Base-by-base conservation (phyloP, 2,888 invertebrate genomes). In the Chrysolina oricalcia region DNA sequence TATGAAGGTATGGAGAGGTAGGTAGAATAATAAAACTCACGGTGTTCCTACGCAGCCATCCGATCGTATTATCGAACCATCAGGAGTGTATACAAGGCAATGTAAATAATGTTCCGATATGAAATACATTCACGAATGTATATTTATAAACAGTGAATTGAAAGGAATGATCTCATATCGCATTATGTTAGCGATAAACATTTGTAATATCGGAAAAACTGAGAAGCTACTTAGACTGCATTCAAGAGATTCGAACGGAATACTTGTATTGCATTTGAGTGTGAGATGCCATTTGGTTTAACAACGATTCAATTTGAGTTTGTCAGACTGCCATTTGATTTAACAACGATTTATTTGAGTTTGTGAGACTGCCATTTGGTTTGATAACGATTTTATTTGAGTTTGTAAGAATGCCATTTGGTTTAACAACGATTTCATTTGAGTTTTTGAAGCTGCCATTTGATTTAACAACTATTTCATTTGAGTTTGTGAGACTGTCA, bases 1-100 rank as follows among this genome's bases (percentile, higher is more conserved):
- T 59, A 59, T n/a, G 59, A 59, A 59, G 27, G 59, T 59, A 27
- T 15, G 10, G 35, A 53, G 59, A 59, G 59, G 70, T 71, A 71
- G 70, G 70, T 71, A 71, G 53, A 35, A 71, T 48, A 71, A 71
- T 71, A 71, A 71, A 64, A 64, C 70, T 50, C 48, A 71, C 64
- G 64, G 48, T 64, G 64, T 50, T 50, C 59, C 59, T 59, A 59
- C 59, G 35, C 59, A 59, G n/a, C 59, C 48, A 64, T 71, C 46
- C 48, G 50, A 64, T 64, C 15, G 70, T 53, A 48, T 50, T 50
- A 71, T 71, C 70, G 40, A 41, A 50, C 53, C 48, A 71, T 71
- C 70, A 17, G 35, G 15, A 46, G 11, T 67, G 48, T 71, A 64
- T 71, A 50, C 63, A 40, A 71, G 70, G 50, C 50, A 71, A 43